Conservation (phyloP, 2,113 vertebrate genomes). For the Anguilla japonica region DNA sequence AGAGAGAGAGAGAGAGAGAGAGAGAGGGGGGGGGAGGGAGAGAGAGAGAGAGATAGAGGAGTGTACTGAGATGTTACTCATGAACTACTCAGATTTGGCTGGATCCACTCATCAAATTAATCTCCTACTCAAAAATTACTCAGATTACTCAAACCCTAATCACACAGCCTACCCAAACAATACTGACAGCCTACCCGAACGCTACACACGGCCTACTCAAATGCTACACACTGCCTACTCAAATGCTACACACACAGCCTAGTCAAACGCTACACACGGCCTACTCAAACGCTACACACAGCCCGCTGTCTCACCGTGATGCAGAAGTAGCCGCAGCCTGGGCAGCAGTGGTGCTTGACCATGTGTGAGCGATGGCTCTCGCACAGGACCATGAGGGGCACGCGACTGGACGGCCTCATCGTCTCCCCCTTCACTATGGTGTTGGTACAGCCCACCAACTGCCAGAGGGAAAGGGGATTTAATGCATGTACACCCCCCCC, state of each 20-base stretch:
- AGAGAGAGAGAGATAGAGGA: not conserved
- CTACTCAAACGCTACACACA: not conserved
- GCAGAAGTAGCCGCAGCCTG: slow-evolving; percentile 90
- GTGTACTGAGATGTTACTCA: too few species aligned
- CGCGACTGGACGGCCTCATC: slow-evolving; percentile 86
- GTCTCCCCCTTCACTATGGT: slow-evolving; percentile 85
- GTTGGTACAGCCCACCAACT: slow-evolving; percentile 81
- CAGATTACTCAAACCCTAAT: too few species aligned
- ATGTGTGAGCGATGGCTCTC: slow-evolving; percentile 86
- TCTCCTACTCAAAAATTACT: too few species aligned
- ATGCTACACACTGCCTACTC: not conserved
- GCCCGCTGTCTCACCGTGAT: slow-evolving; percentile 69
- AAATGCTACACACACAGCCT: not conserved
- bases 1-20: too few species aligned
- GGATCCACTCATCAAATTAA: too few species aligned
- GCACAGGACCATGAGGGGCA: slow-evolving; percentile 87
- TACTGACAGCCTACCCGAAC: too few species aligned
- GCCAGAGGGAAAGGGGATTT: not conserved
- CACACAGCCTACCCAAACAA: not conserved
- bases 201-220: not conserved
- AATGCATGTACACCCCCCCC: not conserved
- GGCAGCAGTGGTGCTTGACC: slow-evolving; percentile 94
- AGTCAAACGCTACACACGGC: not conserved
- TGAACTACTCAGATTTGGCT: too few species aligned
- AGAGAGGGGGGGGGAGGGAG: not conserved